A percentile compares a stretch with the other conserved stretches of the same genome.
These are phyloP conservation scores for Oxygymnocypris stewartii DNA, from an alignment of 2,113 vertebrate species.

Conservation along the genomic window DNA sequence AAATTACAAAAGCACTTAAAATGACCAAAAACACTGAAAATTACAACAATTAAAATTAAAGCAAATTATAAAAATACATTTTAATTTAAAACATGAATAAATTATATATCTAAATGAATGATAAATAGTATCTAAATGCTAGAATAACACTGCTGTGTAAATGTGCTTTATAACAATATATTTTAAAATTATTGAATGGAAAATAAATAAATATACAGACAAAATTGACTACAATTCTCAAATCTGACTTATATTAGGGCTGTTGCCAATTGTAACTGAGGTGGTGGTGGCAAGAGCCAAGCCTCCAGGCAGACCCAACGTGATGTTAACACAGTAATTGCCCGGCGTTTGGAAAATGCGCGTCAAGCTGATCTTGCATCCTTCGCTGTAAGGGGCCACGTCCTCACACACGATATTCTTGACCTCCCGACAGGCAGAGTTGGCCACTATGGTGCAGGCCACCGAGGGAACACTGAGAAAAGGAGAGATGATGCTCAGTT, in stretches of 20 bases:
- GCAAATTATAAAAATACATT: too few relatives aligned
- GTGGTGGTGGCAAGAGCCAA: constrained; percentile 81
- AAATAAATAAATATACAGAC: not conserved
- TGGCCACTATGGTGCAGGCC: constrained; percentile 85
- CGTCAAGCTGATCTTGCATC: constrained; percentile 79
- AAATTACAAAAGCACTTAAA: too few relatives aligned
- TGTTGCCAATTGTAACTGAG: constrained; percentile 76
- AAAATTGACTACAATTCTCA: not conserved
- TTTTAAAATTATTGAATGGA: not conserved
- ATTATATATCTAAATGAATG: too few relatives aligned
- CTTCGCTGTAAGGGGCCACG: constrained; percentile 53
- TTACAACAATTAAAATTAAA: too few relatives aligned
- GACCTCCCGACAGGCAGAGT: constrained; percentile 79
- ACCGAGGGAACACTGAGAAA: constrained; percentile 81
- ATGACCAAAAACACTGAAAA: too few relatives aligned
- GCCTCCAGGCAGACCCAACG: constrained; percentile 79
- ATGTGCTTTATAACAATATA: not conserved
- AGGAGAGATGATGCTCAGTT: not conserved
- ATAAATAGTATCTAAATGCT: too few relatives aligned
- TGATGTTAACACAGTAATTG: constrained; percentile 91
- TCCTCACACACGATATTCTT: constrained; percentile 77
- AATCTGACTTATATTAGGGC: constrained; percentile 72
- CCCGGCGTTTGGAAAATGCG: constrained; percentile 83
- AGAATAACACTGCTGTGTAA: not conserved
- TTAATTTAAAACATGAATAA: too few relatives aligned